Conservation (phyloP, 2,797 vertebrate species). For the Taeniopygia guttata region DNA sequence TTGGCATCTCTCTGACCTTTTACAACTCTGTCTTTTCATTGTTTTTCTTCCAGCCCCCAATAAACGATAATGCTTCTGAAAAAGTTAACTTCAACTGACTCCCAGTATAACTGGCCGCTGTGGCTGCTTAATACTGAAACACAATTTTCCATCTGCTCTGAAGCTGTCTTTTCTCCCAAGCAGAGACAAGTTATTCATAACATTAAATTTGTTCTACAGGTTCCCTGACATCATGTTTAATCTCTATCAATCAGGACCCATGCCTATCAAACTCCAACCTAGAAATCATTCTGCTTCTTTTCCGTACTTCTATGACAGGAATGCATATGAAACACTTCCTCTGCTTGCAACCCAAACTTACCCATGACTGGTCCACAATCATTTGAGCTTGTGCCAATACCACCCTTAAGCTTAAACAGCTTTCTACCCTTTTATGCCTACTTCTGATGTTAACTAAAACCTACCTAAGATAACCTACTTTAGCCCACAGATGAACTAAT, state of each 20-base stretch:
- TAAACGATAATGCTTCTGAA: neutral
- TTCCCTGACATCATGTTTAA: neutral
- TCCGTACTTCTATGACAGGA: neutral
- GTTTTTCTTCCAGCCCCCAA: neutral
- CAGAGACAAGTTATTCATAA: neutral
- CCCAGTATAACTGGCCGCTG: neutral
- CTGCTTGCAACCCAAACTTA: neutral
- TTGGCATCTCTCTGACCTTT: neutral
- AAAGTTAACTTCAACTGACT: neutral
- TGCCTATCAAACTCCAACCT: neutral
- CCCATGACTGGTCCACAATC: neutral
- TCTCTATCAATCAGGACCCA: neutral
- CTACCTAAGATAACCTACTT: neutral
- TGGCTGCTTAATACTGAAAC: neutral
- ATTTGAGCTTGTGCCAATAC: neutral
- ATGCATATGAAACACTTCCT: neutral
- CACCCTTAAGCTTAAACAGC: neutral
- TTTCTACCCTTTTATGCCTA: neutral
- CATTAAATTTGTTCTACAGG: neutral
- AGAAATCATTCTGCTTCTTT: neutral
- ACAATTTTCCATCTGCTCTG: neutral
- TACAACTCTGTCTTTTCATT: neutral
- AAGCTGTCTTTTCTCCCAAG: neutral
- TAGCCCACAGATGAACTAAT: neutral
- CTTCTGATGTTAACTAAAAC: neutral